phyloP scores from a whole-genome alignment of 2,888 invertebrate genomes.

The Hirtodrosophila confusa region DNA sequence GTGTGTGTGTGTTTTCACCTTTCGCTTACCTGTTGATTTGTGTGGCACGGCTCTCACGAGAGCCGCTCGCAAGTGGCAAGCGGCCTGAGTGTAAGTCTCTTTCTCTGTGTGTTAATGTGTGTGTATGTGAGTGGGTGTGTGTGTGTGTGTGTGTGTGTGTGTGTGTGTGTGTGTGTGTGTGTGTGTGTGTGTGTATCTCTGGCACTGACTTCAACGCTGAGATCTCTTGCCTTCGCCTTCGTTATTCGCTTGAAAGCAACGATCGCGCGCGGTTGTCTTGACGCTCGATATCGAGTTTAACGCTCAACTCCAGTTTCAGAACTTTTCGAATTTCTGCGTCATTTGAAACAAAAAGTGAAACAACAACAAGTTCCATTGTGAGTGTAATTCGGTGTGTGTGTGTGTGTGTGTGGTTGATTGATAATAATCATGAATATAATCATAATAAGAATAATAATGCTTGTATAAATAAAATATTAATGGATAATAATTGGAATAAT shows the following conservation, averaged over 20 bases:
- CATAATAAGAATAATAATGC: too few species aligned
- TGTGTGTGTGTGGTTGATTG: neutral
- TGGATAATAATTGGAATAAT: too few species aligned
- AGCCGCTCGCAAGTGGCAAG: conserved; percentile 26
- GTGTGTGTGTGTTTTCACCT: conserved; percentile 53
- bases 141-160: conserved; percentile 25
- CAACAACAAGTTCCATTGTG: conserved; percentile 12
- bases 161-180: conserved; percentile 26
- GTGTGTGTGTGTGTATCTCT: conserved; percentile 28
- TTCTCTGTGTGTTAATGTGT: conserved; percentile 35
- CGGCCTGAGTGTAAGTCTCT: conserved; percentile 6
- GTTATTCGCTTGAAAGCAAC: conserved; percentile 75
- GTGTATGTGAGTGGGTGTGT: conserved; percentile 25
- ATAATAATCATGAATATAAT: too few species aligned
- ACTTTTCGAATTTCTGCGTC: conserved; percentile 28
- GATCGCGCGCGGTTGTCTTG: conserved; percentile 73
- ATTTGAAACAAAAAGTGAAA: conserved; percentile 7
- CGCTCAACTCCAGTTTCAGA: conserved; percentile 23
- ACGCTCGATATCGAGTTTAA: conserved; percentile 16
- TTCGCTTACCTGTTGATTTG: conserved; percentile 71
- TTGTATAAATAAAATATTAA: too few species aligned
- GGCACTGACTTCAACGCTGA: conserved; percentile 54
- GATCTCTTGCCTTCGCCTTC: conserved; percentile 52
- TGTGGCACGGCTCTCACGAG: conserved; percentile 29
- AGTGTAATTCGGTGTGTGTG: conserved; percentile 16